A percentile compares a stretch with the other conserved stretches of the same genome.
Evolutionary conservation across 2,113 vertebrate genomes (phyloP).

Genomic region (Petromus typicus): DNA sequence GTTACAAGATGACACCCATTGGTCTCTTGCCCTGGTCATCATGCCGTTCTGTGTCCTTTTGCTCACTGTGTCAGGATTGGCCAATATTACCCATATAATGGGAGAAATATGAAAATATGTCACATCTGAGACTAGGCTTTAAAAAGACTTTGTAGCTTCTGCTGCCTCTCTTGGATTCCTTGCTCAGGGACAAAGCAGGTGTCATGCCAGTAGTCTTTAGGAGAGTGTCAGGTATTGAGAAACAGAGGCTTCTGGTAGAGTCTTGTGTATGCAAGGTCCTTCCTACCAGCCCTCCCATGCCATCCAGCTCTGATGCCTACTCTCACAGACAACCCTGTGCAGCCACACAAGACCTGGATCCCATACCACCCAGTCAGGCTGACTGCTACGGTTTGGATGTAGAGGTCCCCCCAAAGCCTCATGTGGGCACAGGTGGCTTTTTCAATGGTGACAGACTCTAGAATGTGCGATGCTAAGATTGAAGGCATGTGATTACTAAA

Average conservation of each 20-base stretch:
- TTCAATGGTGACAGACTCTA: too few species aligned
- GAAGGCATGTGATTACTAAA: too few species aligned
- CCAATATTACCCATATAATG: neutral
- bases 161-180: neutral
- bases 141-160: neutral
- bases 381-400: too few species aligned
- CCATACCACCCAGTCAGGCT: neutral
- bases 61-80: too few species aligned
- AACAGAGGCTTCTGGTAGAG: neutral
- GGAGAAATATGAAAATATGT: neutral
- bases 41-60: rapidly evolving
- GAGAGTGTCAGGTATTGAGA: neutral
- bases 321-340: neutral
- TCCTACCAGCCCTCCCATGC: neutral
- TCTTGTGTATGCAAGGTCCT: neutral
- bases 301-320: neutral
- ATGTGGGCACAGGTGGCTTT: too few species aligned
- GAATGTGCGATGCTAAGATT: too few species aligned
- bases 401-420: too few species aligned
- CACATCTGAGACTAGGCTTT: neutral
- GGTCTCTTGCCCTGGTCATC: too few species aligned
- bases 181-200: neutral
- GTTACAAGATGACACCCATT: neutral
- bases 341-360: neutral
- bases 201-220: neutral